Evolutionary conservation across 2,888 invertebrate species (phyloP), one percentile per base, ranked within the genome.

Genomic region (Eilema depressum): DNA sequence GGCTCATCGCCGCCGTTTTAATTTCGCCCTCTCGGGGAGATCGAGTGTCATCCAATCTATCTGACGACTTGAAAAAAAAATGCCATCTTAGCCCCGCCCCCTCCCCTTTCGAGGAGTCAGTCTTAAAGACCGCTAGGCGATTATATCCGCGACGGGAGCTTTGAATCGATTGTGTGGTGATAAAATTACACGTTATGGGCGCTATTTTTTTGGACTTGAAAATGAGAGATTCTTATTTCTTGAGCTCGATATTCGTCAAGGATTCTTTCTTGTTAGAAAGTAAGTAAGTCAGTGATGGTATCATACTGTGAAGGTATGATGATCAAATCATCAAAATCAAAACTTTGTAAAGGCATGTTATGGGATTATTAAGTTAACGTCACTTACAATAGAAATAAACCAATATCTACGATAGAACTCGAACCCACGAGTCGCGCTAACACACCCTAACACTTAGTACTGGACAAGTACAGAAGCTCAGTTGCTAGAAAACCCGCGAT

Each of bases 31-130:
- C 93, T 92, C 87, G 92, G 94, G 92, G 93, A 93, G 94, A 94
- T 95, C 94, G 94, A 93, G 95, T 95, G 94, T 94, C 95, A 92
- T 95, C 93, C 94, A 94, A 95, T 95, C 94, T 95, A 93, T 94
- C 92, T 92, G 93, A 91, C 92, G 92, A 90, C 90, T 91, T 85
- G 85, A 86, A 90, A 91, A 92, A 93, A 91, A 92, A 89, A 86
- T 81, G 81, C 84, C 83, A 83, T 85, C 86, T 78, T 78, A 79
- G 80, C 83, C 83, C 85, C 83, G 72, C 85, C 84, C 53, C 57
- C 37, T 78, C 75, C 75, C 82, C 73, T 80, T 82, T 76, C 73
- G 72, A 73, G 80, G 77, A 78, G 78, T 80, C 79, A 62, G 83
- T 80, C 87, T 88, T 88, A 86, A 88, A 88, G 85, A 88, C 89